phyloP scores from a whole-genome alignment of 2,113 vertebrate species.

The Chrysochloris asiatica region DNA sequence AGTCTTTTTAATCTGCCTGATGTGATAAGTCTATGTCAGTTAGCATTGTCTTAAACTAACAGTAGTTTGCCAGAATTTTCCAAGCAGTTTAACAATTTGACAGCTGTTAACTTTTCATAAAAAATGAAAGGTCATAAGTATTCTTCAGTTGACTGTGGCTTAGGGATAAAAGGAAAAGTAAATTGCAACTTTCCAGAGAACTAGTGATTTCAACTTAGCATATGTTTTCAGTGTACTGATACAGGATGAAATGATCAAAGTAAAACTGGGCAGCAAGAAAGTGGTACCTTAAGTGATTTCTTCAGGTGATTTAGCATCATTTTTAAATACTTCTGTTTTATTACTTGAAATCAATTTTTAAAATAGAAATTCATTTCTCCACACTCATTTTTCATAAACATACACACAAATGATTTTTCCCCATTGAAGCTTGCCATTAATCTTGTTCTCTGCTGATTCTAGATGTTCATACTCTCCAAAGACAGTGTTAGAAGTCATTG shows the following conservation, averaged over 20 bases:
- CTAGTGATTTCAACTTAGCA: background rate
- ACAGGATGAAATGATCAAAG: background rate
- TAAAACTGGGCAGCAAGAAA: background rate
- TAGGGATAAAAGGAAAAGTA: background rate
- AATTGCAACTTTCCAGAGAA: background rate
- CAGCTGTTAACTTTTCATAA: constrained; percentile 67
- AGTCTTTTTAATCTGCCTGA: constrained; percentile 52
- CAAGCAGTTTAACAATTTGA: constrained; percentile 56
- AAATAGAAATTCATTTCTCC: background rate
- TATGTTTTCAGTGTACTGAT: background rate
- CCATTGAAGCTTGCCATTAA: background rate
- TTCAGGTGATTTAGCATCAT: background rate
- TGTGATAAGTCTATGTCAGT: constrained; percentile 46
- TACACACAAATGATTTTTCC: background rate
- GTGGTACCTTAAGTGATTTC: background rate
- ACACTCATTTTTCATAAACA: background rate
- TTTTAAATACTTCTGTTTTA: constrained; percentile 33
- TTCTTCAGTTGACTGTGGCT: constrained; percentile 43
- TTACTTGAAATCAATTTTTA: constrained; percentile 3
- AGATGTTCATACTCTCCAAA: background rate
- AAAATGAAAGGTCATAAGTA: constrained; percentile 54
- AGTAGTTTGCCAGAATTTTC: constrained; percentile 58
- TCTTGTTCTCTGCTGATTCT: constrained; percentile 5
- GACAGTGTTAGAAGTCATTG: background rate
- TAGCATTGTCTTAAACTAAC: constrained; percentile 66